Base-by-base conservation (phyloP, 2,888 invertebrate species). In the Drosophila testacea region DNA sequence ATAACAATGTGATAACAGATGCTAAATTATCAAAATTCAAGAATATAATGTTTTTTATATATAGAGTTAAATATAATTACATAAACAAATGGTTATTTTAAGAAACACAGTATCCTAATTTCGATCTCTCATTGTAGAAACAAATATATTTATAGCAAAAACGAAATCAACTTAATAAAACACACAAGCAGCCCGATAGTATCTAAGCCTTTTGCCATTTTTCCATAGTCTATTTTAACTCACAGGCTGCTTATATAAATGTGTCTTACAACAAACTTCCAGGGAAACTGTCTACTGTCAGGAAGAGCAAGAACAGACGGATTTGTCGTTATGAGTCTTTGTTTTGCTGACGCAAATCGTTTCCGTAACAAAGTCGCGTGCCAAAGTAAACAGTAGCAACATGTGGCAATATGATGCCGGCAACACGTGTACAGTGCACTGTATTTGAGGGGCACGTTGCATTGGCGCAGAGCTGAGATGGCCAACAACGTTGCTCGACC, bases 261-360 rank as follows among this genome's bases (percentile, higher is more conserved):
- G 16, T 39, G 47, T 48, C 61, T 7, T 11, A 6, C 16, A 47
- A 16, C 28, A 16, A 9, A 30, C 13, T 13, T 38, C 39, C 27
- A 41, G 32, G 22, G 41, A 27, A 55, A 44, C 44, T 60, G 61
- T 42, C 52, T 73, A 63, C 48, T 51, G 46, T 34, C 41, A 44
- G 52, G 32, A 41, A 46, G 34, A 62, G 60, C 42, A 42, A 16
- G 67, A 50, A n/a, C n/a, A 59, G 38, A 22, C 28, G 62, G 56
- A 48, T 9, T 10, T 30, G 11, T 57, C 28, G 42, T 42, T 16
- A 36, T 36, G 13, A 56, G 52, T 41, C n/a, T 52, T 52, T 60
- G 66, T 32, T 62, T 59, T 75, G 74, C 75, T 86, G 83, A 83
- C 83, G 86, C 79, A 86, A 79, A 81, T 81, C 71, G 83, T 68